A percentile compares a stretch with the other conserved stretches of the same genome.
Conservation (phyloP, 2,113 vertebrate genomes). For the Syrmaticus mikado region DNA sequence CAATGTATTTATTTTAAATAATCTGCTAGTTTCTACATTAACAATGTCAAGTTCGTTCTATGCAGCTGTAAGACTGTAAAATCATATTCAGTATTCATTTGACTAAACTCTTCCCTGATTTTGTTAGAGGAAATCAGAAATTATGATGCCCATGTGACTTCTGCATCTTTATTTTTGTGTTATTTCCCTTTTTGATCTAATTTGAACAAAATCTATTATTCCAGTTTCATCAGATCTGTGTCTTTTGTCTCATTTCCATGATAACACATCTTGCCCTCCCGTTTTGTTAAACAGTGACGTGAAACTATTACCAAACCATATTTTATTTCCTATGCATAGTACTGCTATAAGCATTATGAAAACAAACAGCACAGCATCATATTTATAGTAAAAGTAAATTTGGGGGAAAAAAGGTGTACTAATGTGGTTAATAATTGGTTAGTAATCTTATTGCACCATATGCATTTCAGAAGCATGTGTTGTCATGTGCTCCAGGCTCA, state of each 20-base stretch:
- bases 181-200: neutral
- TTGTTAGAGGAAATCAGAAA: neutral
- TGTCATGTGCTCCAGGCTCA: neutral
- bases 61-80: conserved; percentile 18
- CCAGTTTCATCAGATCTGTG: neutral
- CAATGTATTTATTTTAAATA: conserved; percentile 52
- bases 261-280: neutral
- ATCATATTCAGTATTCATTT: conserved; percentile 1
- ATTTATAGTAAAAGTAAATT: neutral
- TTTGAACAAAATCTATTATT: conserved; percentile 10
- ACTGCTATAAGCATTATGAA: neutral
- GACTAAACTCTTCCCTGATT: neutral
- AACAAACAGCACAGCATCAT: neutral
- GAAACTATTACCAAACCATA: neutral
- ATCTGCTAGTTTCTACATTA: neutral
- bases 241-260: neutral
- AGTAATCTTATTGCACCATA: neutral
- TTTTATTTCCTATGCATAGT: neutral
- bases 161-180: neutral
- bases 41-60: conserved; percentile 26
- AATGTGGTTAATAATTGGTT: neutral
- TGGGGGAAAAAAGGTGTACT: neutral
- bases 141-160: neutral
- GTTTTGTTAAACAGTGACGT: neutral
- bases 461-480: neutral